Evolutionary conservation across 2,113 vertebrate species (phyloP).

Genomic region (Natator depressus): DNA sequence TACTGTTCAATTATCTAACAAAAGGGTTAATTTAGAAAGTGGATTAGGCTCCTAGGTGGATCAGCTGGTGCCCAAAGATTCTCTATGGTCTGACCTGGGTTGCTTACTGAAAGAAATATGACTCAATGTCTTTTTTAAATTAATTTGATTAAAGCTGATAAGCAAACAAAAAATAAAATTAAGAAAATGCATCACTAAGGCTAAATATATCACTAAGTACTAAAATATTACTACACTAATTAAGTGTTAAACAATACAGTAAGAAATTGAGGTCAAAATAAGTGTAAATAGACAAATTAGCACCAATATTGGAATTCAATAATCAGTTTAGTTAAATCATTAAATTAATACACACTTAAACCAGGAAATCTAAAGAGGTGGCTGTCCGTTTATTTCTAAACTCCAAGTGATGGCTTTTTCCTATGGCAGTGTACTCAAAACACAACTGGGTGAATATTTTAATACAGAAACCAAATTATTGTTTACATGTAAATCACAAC

Average conservation of each 20-base stretch:
- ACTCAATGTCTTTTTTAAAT: background rate
- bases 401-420: background rate
- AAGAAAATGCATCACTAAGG: background rate
- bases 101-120: background rate
- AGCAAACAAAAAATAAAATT: background rate
- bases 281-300: background rate
- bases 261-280: background rate
- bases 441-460: background rate
- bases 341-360: background rate
- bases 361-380: background rate
- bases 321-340: slow-evolving; percentile 18
- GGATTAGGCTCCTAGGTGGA: background rate
- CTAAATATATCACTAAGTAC: background rate
- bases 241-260: slow-evolving; percentile 15
- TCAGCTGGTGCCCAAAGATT: background rate
- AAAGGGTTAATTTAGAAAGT: background rate
- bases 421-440: background rate
- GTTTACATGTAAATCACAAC: background rate
- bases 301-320: slow-evolving; percentile 11
- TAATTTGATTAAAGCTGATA: background rate
- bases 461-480: background rate
- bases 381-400: background rate
- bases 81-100: background rate
- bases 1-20: background rate
- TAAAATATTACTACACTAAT: slow-evolving; percentile 19